phyloP scores from a whole-genome alignment of 1,140 invertebrate species.

The Rhagoletis pomonella region DNA sequence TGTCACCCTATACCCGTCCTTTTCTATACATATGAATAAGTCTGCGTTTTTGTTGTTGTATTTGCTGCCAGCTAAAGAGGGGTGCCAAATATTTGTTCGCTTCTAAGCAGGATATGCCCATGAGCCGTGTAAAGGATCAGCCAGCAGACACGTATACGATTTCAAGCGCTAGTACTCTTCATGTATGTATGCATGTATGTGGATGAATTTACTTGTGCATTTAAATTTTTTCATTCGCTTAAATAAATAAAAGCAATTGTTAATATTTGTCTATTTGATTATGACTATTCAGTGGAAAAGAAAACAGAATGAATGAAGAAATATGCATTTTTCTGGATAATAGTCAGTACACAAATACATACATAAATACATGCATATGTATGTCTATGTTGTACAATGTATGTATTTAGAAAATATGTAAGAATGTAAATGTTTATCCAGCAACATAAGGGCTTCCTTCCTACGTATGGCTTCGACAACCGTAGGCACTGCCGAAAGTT shows the following conservation, averaged over 20 bases:
- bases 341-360: background rate
- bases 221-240: background rate
- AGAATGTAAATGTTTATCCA: background rate
- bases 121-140: background rate
- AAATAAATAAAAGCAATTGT: slow-evolving; percentile 5
- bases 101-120: slow-evolving; percentile 34
- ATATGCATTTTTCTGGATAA: background rate
- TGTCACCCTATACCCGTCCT: no score
- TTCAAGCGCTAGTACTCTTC: background rate
- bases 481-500: background rate
- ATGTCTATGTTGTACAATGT: no score
- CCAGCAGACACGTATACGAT: background rate
- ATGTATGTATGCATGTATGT: background rate
- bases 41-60: background rate
- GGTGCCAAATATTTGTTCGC: slow-evolving; percentile 25
- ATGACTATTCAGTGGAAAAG: background rate
- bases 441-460: background rate
- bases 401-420: no score
- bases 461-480: background rate
- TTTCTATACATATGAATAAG: background rate
- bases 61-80: background rate
- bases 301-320: background rate
- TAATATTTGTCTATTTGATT: slow-evolving; percentile 36
- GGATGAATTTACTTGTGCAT: background rate
- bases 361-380: no score